A percentile compares a stretch with the other conserved stretches of the same genome.
These are phyloP conservation scores for Aphaenogaster ashmeadi DNA, from an alignment of 1,140 invertebrate genomes.

Conservation along the genomic window DNA sequence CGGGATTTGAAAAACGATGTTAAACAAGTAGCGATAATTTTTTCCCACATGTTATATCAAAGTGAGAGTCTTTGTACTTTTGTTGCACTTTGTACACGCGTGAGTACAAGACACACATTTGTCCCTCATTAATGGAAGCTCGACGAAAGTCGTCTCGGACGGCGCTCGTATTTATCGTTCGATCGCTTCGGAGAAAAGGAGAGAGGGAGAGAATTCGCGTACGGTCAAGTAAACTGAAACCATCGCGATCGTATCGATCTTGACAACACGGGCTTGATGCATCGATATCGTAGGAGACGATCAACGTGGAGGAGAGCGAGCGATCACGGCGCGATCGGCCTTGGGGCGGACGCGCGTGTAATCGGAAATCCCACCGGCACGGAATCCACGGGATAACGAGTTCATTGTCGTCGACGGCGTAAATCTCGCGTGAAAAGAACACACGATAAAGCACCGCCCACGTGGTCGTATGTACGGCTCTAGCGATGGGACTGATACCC, in stretches of 20 bases:
- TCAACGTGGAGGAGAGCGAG: slow-evolving; percentile 22
- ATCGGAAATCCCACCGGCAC: slow-evolving; percentile 65
- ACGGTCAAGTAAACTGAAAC: slow-evolving; percentile 19
- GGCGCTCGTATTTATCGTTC: background rate
- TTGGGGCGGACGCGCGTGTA: slow-evolving; percentile 40
- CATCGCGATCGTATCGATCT: slow-evolving; percentile 51
- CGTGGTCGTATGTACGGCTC: slow-evolving; percentile 49
- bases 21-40: background rate
- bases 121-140: background rate
- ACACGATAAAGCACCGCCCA: slow-evolving; percentile 55
- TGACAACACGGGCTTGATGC: slow-evolving; percentile 17
- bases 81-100: background rate
- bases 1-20: background rate
- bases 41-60: background rate
- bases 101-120: background rate
- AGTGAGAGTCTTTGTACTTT: background rate
- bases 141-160: slow-evolving; percentile 1
- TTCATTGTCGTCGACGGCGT: slow-evolving; percentile 78
- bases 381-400: slow-evolving; percentile 76
- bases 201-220: background rate
- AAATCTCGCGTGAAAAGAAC: slow-evolving; percentile 72
- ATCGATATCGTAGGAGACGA: slow-evolving; percentile 12
- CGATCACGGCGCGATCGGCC: slow-evolving; percentile 28
- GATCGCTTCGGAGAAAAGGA: background rate
- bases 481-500: slow-evolving; percentile 48